These are phyloP conservation scores for Enteromius trimaculatus DNA, from an alignment of 2,797 vertebrate genomes.

Conservation along the genomic window DNA sequence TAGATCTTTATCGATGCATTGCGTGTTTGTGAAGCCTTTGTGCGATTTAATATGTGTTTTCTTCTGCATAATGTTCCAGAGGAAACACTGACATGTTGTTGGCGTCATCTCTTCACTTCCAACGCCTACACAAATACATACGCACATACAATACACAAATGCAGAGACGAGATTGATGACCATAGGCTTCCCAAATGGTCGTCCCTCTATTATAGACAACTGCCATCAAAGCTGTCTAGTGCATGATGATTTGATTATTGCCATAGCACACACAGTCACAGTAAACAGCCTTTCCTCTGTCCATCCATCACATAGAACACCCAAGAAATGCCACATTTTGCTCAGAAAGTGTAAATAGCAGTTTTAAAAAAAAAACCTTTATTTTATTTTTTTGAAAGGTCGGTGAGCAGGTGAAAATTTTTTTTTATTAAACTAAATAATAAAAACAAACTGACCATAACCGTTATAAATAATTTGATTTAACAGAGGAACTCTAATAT, in stretches of 20 bases:
- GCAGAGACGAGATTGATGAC: constrained; percentile 70
- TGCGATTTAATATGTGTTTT: background rate
- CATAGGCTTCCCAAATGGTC: constrained; percentile 61
- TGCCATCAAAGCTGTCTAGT: constrained; percentile 71
- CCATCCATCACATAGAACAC: constrained; percentile 21
- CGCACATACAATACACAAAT: constrained; percentile 29
- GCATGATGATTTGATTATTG: constrained; percentile 76
- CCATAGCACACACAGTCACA: constrained; percentile 69
- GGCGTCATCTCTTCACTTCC: constrained; percentile 20
- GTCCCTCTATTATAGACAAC: constrained; percentile 72
- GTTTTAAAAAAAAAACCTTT: background rate
- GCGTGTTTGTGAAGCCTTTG: background rate
- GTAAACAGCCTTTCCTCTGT: constrained; percentile 71
- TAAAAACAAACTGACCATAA: background rate
- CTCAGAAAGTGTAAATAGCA: background rate
- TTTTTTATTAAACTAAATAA: background rate
- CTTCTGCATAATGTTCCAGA: constrained; percentile 5
- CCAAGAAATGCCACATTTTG: background rate
- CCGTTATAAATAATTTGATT: background rate
- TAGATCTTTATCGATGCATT: background rate
- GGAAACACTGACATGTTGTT: background rate
- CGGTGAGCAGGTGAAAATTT: background rate
- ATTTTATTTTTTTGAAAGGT: background rate
- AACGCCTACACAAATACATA: constrained; percentile 32
- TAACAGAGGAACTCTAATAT: background rate